These are phyloP conservation scores for Lethenteron camtschaticum DNA, from an alignment of 2,113 vertebrate species.

Conservation along the genomic window DNA sequence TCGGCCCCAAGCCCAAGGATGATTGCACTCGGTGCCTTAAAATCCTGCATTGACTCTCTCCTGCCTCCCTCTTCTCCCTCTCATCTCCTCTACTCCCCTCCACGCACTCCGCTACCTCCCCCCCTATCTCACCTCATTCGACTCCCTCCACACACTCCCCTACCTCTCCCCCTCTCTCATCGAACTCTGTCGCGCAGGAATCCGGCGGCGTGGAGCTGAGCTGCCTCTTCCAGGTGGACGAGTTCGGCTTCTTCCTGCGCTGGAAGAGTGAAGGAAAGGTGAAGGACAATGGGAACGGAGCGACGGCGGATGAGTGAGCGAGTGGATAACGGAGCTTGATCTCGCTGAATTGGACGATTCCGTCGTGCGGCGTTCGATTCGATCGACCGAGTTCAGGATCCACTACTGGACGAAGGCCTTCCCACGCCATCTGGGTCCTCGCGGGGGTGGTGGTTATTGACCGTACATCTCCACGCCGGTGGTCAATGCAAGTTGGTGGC, in stretches of 20 bases:
- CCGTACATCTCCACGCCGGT: too few species aligned
- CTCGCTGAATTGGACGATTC: too few species aligned
- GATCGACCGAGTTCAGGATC: too few species aligned
- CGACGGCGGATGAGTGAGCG: too few species aligned
- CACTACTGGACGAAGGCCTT: too few species aligned
- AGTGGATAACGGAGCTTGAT: too few species aligned
- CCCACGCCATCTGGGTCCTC: too few species aligned
- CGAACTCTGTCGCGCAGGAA: constrained; percentile 32
- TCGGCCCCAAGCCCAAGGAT: not conserved
- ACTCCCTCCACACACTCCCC: too few species aligned
- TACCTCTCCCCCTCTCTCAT: not conserved
- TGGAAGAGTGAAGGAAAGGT: constrained; percentile 99
- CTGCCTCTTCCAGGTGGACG: constrained; percentile 76
- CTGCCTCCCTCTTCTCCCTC: not conserved
- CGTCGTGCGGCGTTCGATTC: too few species aligned
- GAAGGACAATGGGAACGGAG: constrained; percentile 9
- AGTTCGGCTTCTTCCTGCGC: constrained; percentile 81
- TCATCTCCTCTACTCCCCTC: not conserved
- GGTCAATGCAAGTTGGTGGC: too few species aligned
- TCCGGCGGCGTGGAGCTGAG: constrained; percentile 76
- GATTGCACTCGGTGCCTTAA: not conserved
- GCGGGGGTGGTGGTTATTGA: too few species aligned
- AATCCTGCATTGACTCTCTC: not conserved
- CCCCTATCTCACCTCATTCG: constrained; percentile 7
- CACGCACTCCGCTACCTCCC: not conserved